Conservation (phyloP, 2,888 invertebrate species). For the Elmis aenea region DNA sequence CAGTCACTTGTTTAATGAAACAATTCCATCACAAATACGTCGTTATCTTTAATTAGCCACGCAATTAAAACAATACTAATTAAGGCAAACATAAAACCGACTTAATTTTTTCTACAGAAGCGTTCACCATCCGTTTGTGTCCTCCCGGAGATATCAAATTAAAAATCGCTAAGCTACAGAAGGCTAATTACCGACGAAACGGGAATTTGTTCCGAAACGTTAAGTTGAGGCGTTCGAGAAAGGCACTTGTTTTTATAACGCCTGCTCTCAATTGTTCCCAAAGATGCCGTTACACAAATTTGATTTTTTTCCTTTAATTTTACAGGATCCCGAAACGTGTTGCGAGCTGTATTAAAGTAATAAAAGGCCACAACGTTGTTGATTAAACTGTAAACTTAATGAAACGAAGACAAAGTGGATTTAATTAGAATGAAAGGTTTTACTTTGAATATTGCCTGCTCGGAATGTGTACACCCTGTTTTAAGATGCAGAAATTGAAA, state of each 20-base stretch:
- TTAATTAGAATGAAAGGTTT: slow-evolving; percentile 29
- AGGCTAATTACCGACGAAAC: slow-evolving; percentile 39
- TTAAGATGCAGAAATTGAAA: no score
- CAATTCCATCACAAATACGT: slow-evolving; percentile 14
- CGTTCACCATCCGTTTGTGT: slow-evolving; percentile 13
- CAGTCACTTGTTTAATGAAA: slow-evolving; percentile 16
- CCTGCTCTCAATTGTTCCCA: slow-evolving; percentile 35
- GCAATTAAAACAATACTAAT: slow-evolving; percentile 16
- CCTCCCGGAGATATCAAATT: slow-evolving; percentile 21
- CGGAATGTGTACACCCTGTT: background rate
- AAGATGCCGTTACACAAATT: slow-evolving; percentile 36
- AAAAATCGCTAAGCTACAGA: slow-evolving; percentile 23
- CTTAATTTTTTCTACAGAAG: slow-evolving; percentile 11
- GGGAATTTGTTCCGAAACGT: slow-evolving; percentile 43
- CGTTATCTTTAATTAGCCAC: slow-evolving; percentile 13
- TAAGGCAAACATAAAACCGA: slow-evolving; percentile 16
- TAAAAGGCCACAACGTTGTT: slow-evolving; percentile 37
- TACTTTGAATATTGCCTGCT: slow-evolving; percentile 11
- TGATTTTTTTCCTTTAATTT: slow-evolving; percentile 32
- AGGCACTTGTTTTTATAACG: slow-evolving; percentile 36
- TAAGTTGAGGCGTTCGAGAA: slow-evolving; percentile 32
- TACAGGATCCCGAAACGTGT: slow-evolving; percentile 33
- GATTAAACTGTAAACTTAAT: slow-evolving; percentile 39
- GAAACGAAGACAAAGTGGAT: slow-evolving; percentile 30
- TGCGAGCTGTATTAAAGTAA: slow-evolving; percentile 34